Percentiles rank a stretch among this genome's conserved stretches.
These are phyloP conservation scores for Eupithecia pulchellata DNA, from an alignment of 2,888 invertebrate genomes.

Conservation along the genomic window DNA sequence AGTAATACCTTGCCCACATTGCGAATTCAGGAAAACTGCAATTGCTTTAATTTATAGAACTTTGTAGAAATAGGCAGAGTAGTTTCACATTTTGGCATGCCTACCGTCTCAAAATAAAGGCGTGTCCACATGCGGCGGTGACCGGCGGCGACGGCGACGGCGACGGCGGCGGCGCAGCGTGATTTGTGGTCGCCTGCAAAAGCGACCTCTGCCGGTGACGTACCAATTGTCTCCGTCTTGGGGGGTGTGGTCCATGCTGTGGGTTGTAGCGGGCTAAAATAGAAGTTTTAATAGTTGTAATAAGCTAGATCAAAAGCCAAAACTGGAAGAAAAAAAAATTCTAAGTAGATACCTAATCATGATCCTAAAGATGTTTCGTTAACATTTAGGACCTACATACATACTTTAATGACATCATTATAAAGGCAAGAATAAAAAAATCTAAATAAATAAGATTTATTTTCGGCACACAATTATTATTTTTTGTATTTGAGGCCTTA, in stretches of 20 bases:
- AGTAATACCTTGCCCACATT: neutral
- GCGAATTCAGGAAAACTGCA: neutral
- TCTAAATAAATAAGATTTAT: too few relatives aligned
- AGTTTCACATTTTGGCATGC: neutral
- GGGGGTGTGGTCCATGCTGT: slow-evolving; percentile 31
- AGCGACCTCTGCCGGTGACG: slow-evolving; percentile 79
- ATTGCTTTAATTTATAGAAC: neutral
- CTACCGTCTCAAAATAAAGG: slow-evolving; percentile 32
- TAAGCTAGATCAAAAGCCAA: too few relatives aligned
- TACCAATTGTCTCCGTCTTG: slow-evolving; percentile 81
- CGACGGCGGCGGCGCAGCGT: slow-evolving; percentile 50
- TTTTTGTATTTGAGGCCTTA: too few relatives aligned
- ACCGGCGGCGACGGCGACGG: slow-evolving; percentile 52
- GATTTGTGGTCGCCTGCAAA: slow-evolving; percentile 78
- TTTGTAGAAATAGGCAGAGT: neutral
- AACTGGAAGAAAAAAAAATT: too few relatives aligned
- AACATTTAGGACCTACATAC: too few relatives aligned
- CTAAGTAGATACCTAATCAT: too few relatives aligned
- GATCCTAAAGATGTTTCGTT: too few relatives aligned
- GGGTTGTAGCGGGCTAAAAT: slow-evolving; percentile 17
- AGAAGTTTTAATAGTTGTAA: neutral
- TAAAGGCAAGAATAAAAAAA: too few relatives aligned
- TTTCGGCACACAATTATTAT: too few relatives aligned
- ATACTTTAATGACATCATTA: too few relatives aligned
- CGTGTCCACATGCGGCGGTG: slow-evolving; percentile 53